phyloP scores from a whole-genome alignment of 2,888 invertebrate genomes.

The Andrena minutula region DNA sequence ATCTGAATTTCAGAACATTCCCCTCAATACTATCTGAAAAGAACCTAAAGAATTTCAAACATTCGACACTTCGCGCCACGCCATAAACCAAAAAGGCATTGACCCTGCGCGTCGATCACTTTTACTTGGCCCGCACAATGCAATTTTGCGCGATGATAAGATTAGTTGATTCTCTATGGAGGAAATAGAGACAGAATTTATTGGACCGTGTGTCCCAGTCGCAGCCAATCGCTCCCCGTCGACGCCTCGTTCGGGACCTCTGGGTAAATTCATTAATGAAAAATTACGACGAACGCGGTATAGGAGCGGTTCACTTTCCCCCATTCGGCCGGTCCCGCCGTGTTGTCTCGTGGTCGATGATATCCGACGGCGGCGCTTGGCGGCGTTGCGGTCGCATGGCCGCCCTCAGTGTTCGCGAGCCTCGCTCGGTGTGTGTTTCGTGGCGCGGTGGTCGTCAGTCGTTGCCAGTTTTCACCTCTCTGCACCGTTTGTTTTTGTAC shows the following conservation, averaged over 20 bases:
- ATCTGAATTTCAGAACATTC: too few relatives aligned
- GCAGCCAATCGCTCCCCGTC: background rate
- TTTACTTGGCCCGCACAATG: too few relatives aligned
- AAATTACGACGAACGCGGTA: constrained; percentile 59
- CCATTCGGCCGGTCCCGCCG: constrained; percentile 64
- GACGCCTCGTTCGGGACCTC: constrained; percentile 12
- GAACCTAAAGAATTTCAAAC: too few relatives aligned
- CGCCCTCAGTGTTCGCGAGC: constrained; percentile 82
- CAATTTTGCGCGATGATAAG: too few relatives aligned
- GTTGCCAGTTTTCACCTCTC: constrained; percentile 30
- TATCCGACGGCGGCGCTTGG: constrained; percentile 64
- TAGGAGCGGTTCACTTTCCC: constrained; percentile 62
- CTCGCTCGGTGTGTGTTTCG: constrained; percentile 82
- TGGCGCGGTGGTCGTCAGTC: constrained; percentile 60
- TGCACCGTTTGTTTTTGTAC: constrained; percentile 48
- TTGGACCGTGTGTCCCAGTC: background rate
- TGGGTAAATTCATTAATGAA: constrained; percentile 56
- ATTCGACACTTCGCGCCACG: too few relatives aligned
- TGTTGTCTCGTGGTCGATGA: constrained; percentile 68
- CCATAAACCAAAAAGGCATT: too few relatives aligned
- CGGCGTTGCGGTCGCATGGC: constrained; percentile 80
- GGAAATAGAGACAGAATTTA: too few relatives aligned
- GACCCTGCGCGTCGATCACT: too few relatives aligned
- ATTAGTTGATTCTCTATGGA: too few relatives aligned
- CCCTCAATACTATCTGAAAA: too few relatives aligned